A percentile compares a stretch with the other conserved stretches of the same genome.
phyloP scores from a whole-genome alignment of 2,797 vertebrate species.

The Melanotaenia maccullochi region DNA sequence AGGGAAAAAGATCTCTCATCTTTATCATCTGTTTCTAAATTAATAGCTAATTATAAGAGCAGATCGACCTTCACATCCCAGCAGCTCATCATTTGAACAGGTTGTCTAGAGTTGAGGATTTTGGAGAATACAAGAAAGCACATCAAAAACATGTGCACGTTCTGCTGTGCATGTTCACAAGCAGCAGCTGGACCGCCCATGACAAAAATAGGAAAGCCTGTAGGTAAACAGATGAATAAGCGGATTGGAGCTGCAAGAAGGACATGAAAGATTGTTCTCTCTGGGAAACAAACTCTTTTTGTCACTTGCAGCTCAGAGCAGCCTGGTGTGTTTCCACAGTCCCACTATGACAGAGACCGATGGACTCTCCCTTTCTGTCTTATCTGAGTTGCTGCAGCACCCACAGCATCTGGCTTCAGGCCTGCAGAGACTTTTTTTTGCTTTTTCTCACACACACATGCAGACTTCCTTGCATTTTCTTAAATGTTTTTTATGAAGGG shows the following conservation, averaged over 20 bases:
- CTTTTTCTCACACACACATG: constrained; percentile 21
- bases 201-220: constrained; percentile 60
- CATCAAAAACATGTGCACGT: constrained; percentile 6
- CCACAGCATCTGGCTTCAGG: constrained; percentile 58
- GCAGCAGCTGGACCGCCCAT: constrained; percentile 37
- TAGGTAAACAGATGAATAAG: constrained; percentile 72
- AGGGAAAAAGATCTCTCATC: neutral
- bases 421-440: constrained; percentile 51
- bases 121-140: constrained; percentile 16
- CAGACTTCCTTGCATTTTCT: constrained; percentile 2
- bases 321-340: constrained; percentile 49
- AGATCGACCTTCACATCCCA: constrained; percentile 11
- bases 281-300: constrained; percentile 62
- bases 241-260: constrained; percentile 61
- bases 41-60: constrained; percentile 7
- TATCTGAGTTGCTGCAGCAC: constrained; percentile 74
- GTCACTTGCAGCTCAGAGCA: constrained; percentile 60
- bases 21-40: neutral
- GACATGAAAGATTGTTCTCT: constrained; percentile 66
- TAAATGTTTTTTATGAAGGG: constrained; percentile 1
- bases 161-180: constrained; percentile 38
- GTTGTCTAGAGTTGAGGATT: constrained; percentile 29
- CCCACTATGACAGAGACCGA: constrained; percentile 67
- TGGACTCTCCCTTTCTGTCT: constrained; percentile 68
- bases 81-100: constrained; percentile 26